phyloP scores from a whole-genome alignment of 2,888 invertebrate genomes.

The Girardia tigrina region DNA sequence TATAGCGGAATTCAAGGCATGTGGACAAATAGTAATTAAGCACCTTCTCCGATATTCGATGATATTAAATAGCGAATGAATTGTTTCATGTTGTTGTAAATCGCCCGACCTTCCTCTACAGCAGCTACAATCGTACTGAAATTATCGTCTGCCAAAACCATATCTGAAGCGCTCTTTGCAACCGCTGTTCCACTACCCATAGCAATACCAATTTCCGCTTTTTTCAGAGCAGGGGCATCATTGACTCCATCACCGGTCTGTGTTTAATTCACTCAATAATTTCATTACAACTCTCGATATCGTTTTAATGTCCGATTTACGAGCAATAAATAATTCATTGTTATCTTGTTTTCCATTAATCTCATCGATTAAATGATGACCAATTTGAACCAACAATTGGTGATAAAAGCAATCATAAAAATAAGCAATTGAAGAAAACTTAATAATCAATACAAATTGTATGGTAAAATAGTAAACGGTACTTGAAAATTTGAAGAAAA shows the following conservation, averaged over 20 bases:
- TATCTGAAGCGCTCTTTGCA: conserved; percentile 95
- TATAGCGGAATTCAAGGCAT: neutral
- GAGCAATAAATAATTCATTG: no score
- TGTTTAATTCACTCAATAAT: conserved; percentile 57
- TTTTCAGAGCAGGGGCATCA: conserved; percentile 97
- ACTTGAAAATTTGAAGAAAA: no score
- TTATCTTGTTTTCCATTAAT: no score
- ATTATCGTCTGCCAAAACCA: conserved; percentile 99
- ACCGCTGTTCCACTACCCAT: conserved; percentile 99
- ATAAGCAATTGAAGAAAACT: no score
- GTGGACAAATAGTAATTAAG: neutral
- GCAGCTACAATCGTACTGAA: conserved; percentile 98
- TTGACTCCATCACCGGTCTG: conserved; percentile 97
- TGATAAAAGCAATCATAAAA: no score
- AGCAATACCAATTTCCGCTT: conserved; percentile 68
- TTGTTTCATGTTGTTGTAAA: conserved; percentile 99
- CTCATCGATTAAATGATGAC: no score
- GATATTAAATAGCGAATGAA: conserved; percentile 99
- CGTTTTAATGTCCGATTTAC: no score
- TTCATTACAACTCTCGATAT: no score
- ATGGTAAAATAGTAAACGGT: no score
- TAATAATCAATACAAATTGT: no score
- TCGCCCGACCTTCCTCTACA: conserved; percentile 90
- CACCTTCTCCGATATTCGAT: conserved; percentile 92
- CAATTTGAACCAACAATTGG: no score